Conservation (phyloP, 2,888 invertebrate genomes). For the Shargacucullia verbasci region DNA sequence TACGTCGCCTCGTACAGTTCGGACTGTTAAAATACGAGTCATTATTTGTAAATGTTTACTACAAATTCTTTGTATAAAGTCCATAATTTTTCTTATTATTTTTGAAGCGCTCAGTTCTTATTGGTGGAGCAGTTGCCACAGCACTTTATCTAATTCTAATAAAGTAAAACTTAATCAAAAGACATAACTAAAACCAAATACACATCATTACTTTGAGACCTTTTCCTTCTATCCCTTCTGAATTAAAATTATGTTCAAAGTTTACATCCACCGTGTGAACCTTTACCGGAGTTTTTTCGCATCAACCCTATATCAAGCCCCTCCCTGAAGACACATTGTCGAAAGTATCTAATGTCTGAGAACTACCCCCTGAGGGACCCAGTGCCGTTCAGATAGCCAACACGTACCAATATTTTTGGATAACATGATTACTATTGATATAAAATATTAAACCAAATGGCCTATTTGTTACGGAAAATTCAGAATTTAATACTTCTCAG, state of each 20-base stretch:
- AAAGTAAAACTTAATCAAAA: too few relatives aligned
- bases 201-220: neutral
- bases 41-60: too few relatives aligned
- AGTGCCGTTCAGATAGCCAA: slow-evolving; percentile 1
- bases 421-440: neutral
- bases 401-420: neutral
- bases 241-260: slow-evolving; percentile 15
- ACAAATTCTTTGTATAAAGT: too few relatives aligned
- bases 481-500: too few relatives aligned
- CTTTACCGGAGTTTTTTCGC: slow-evolving; percentile 9
- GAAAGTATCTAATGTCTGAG: slow-evolving; percentile 15
- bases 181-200: too few relatives aligned
- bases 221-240: neutral
- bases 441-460: neutral
- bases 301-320: slow-evolving; percentile 10
- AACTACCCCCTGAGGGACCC: neutral
- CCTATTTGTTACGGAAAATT: too few relatives aligned
- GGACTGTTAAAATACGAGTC: too few relatives aligned
- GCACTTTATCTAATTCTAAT: too few relatives aligned
- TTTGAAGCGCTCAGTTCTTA: too few relatives aligned
- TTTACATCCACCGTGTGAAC: neutral
- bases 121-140: too few relatives aligned
- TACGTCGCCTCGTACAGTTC: too few relatives aligned
- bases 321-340: slow-evolving; percentile 12
- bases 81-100: too few relatives aligned